Base-by-base conservation (phyloP, 2,888 invertebrate genomes). In the Gryllus longicercus region DNA sequence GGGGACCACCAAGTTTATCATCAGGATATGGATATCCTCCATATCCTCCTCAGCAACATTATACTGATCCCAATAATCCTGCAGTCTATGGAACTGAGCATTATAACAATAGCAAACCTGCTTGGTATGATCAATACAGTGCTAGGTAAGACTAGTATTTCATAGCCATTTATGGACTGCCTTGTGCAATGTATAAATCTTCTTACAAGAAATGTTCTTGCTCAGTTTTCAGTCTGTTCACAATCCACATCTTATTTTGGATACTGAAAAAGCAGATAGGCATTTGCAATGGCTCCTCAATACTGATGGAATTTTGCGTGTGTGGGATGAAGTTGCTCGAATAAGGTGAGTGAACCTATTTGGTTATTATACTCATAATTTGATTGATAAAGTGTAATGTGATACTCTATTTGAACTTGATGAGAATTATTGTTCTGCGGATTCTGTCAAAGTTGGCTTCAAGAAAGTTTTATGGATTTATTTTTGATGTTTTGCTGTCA, bases 221-320 rank as follows among this genome's bases (percentile, higher is more conserved):
- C 82, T 80, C 82, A 88, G 90, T 85, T 91, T 91, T 83, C 90
- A 91, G 79, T 89, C 89, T 75, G 90, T 91, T 25, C 90, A 90
- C 77, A 91, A 91, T 85, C 91, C 91, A 78, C 88, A 90, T 82
- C 85, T 93, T 80, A 86, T 94, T 82, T 88, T 91, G 83, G 91
- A 93, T 82, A 91, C 94, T 82, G 92, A 92, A 85, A 89, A 90
- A 79, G 92, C 92, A 0, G 94, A 94, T 87, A 89, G 90, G 81
- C 91, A 93, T 83, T 86, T 94, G 81, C 92, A 92, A 84, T 90
- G 89, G 84, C 90, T 92, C 83, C 87, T 92, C 79, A 89, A 90
- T 84, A 88, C 89, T 14, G 91, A 91, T 1, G 89, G 90, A 77
- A 87, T 93, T 76, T 88, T 91, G 21, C 86, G 90, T 80, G 90